Conservation (phyloP, 2,113 vertebrate genomes). For the Tachysurus fulvidraco region DNA sequence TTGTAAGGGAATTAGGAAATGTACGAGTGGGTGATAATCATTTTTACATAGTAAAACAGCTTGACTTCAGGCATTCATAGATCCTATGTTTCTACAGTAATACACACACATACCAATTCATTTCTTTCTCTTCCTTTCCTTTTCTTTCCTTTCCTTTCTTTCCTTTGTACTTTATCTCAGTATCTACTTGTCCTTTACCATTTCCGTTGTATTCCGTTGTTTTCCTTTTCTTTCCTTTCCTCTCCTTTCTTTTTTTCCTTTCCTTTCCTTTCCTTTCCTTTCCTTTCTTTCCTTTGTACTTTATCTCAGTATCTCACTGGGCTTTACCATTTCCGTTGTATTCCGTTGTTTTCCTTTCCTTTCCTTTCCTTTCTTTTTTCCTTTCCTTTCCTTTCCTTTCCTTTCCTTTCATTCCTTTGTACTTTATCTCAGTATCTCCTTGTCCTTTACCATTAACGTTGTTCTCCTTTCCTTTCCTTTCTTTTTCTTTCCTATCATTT, state of each 20-base stretch:
- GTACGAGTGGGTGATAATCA: slow-evolving; percentile 45
- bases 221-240: neutral
- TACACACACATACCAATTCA: slow-evolving; percentile 19
- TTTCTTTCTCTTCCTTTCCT: neutral
- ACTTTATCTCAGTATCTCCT: too few relatives aligned
- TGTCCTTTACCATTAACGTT: neutral
- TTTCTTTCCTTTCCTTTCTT: neutral
- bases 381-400: neutral
- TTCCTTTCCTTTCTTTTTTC: neutral
- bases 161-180: neutral
- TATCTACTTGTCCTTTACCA: neutral
- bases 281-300: neutral
- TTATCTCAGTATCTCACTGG: neutral
- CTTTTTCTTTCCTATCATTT: neutral
- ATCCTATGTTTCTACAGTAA: slow-evolving; percentile 64
- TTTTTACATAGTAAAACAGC: neutral
- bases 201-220: neutral
- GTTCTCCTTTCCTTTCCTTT: neutral
- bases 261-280: neutral
- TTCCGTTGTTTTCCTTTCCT: neutral
- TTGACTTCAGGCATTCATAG: slow-evolving; percentile 59
- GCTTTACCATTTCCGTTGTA: neutral
- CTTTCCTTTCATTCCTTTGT: neutral
- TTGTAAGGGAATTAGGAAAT: slow-evolving; percentile 12
- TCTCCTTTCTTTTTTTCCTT: too few relatives aligned